Conservation (phyloP, 2,113 vertebrate genomes). For the Datnioides undecimradiatus region DNA sequence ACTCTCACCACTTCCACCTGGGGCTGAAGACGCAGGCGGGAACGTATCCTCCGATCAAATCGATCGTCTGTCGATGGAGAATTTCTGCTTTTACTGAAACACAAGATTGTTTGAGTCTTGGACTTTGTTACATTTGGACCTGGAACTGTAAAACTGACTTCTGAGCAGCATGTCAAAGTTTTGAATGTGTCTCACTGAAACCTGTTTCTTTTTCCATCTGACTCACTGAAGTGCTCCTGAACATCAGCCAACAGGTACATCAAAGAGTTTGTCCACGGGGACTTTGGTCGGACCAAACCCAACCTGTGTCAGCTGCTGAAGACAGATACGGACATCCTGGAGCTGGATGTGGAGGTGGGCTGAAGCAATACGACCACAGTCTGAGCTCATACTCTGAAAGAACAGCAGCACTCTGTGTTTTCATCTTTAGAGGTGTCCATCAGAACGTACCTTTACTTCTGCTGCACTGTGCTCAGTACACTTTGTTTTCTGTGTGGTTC, state of each 20-base stretch:
- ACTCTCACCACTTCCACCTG: slow-evolving; percentile 93
- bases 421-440: not conserved
- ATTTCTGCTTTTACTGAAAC: too few species aligned
- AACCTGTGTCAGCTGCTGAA: slow-evolving; percentile 92
- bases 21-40: slow-evolving; percentile 93
- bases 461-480: not conserved
- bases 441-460: not conserved
- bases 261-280: slow-evolving; percentile 98
- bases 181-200: not conserved
- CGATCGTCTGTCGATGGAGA: not conserved
- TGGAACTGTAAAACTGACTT: not conserved
- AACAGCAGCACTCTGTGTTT: not conserved
- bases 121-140: too few species aligned
- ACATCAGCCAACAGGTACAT: slow-evolving; percentile 88
- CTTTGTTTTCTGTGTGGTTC: not conserved
- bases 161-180: not conserved
- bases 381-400: not conserved
- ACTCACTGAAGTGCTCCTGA: slow-evolving; percentile 73
- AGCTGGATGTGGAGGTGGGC: slow-evolving; percentile 91
- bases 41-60: slow-evolving; percentile 89
- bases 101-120: too few species aligned
- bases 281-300: slow-evolving; percentile 96
- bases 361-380: not conserved
- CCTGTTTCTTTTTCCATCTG: not conserved
- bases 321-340: slow-evolving; percentile 92